Base-by-base conservation (phyloP, 2,113 vertebrate genomes). In the Ellobius talpinus region DNA sequence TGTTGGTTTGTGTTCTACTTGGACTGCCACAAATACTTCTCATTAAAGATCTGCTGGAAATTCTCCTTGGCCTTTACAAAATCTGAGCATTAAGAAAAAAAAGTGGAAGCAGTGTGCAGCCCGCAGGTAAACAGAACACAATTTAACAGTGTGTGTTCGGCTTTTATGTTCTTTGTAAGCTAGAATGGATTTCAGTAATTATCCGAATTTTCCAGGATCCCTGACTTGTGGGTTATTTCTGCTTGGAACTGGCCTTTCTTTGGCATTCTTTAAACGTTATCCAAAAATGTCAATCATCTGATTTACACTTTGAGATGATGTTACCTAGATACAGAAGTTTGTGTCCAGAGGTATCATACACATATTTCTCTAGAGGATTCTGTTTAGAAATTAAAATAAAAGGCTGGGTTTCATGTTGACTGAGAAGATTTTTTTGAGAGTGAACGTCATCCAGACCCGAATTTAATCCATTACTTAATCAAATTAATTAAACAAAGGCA, bases 101-200 rank as follows among this genome's bases (percentile, higher is more conserved):
- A 74, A 55, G 29, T 87, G 63, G 52, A 89, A 50, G 1, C 58
- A 79, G 24, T 74, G 70, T 76, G 86, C 73, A 96, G 96, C 88
- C 87, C 91, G 81, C 89, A 97, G 93, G 96, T 97, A 92, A 97
- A 73, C 68, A 85, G 87, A 90, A 78, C 81, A 76, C 93, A 97
- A 90, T 97, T 97, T 96, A 97, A 84, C 89, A 97, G 95, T 94
- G 61, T 97, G 89, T 96, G 94, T 96, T 95, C 95, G 21, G 89
- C 97, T 96, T 97, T 97, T 98, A 96, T 95, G 87, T 96, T 95
- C 93, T 96, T 93, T 88, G 89, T 94, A 89, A 95, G 61, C 66
- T 82, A 96, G 79, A 97, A 96, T 50, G 96, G 91, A 97, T 97
- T 97, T 97, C 89, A 94, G 94, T 90, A 98, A 97, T 97, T 98